Evolutionary conservation across 2,888 invertebrate species (phyloP), one percentile per base, ranked within the genome.

Genomic region (Heliconius cydno): DNA sequence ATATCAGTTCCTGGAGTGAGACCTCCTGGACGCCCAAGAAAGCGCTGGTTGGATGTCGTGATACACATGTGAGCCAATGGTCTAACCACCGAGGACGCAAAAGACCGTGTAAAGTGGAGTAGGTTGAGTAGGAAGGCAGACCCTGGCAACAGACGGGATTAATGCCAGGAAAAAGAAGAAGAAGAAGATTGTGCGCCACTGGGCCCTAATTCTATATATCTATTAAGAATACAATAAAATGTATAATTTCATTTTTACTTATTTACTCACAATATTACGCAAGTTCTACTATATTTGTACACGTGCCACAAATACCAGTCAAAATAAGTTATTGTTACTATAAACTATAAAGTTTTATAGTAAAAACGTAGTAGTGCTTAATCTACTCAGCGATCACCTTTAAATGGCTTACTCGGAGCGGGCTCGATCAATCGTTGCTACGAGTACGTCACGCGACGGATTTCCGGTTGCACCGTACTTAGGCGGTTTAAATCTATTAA

Each of bases 401-500:
- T 67, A 65, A 76, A 67, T 71, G 67, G 57, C 52, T 73, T 60
- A 73, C 77, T 80, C 73, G 65, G 66, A 63, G n/a, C 73, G 68
- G 68, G 77, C 28, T 72, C 65, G 70, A 80, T 74, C 77, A 80
- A 80, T 80, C 68, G 70, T 74, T 77, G 38, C 67, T 68, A 73
- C 38, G 72, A 30, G 5, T 68, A 73, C 63, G 72, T 76, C 78
- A 80, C 80, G 77, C 68, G 60, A 81, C 73, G 38, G 68, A 67
- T 38, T 52, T 81, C 80, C 81, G 70, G 19, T 79, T 63, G 66
- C 73, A 73, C 67, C 41, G 60, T 73, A 72, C 76, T 81, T 66
- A 80, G 78, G 76, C 76, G 76, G 73, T 73, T 76, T 80, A 68
- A 80, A 78, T 81, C 73, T 73, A 73, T 81, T 80, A 76, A 80